Percentiles rank a stretch among this genome's conserved stretches.
These are phyloP conservation scores for Ochotona curzoniae DNA, from an alignment of 2,113 vertebrate species.

Conservation along the genomic window DNA sequence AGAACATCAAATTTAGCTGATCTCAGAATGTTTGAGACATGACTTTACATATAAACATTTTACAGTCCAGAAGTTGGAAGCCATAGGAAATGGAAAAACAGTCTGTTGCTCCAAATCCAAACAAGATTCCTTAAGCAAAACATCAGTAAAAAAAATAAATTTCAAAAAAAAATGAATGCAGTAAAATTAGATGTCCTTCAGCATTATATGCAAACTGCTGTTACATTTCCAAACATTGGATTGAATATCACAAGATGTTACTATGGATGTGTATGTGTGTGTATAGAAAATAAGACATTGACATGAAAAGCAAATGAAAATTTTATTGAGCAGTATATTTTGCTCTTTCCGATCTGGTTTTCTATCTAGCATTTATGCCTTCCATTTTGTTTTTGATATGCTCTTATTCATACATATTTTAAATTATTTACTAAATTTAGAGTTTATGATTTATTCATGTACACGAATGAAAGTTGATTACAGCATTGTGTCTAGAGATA, in stretches of 20 bases:
- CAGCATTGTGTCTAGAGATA: slow-evolving; percentile 79
- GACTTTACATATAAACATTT: slow-evolving; percentile 6
- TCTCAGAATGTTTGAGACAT: slow-evolving; percentile 51
- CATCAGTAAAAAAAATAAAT: not conserved
- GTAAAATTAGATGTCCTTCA: not conserved
- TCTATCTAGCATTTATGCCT: not conserved
- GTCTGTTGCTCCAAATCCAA: not conserved
- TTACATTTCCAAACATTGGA: not conserved
- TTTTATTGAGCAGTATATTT: not conserved
- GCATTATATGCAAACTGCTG: not conserved
- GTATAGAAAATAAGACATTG: not conserved
- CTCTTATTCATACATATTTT: slow-evolving; percentile 68
- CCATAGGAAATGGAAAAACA: not conserved
- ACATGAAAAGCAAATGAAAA: not conserved
- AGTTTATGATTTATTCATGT: slow-evolving; percentile 77
- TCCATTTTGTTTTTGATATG: slow-evolving; percentile 1
- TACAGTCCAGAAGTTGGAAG: not conserved
- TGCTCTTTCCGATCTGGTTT: not conserved
- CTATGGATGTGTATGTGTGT: not conserved
- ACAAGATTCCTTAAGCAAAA: not conserved
- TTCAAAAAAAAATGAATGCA: slow-evolving; percentile 8
- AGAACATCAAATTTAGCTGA: slow-evolving; percentile 60
- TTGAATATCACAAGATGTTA: not conserved
- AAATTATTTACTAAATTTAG: slow-evolving; percentile 80
- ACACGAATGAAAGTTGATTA: slow-evolving; percentile 78